Evolutionary conservation across 1,140 invertebrate genomes (phyloP), one percentile per base, ranked within the genome.

Genomic region (Reticulitermes speratus): DNA sequence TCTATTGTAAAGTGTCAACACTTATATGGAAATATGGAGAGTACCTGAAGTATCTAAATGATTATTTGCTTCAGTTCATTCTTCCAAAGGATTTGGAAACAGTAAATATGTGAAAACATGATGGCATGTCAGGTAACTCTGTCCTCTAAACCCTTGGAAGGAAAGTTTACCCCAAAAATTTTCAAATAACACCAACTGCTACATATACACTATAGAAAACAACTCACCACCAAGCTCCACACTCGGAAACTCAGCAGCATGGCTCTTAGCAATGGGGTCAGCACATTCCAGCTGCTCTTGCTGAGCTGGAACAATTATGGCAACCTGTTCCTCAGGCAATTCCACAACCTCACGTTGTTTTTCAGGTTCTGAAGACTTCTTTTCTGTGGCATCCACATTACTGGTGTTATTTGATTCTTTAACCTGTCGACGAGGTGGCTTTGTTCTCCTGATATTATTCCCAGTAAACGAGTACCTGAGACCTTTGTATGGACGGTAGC

Each of bases 381-480:
- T 75, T 8, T 75, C 65, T 75, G n/a, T 14, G 14, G 8, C n/a
- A n/a, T 11, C 65, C 25, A 30, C 25, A 14, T 75, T 75, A 14
- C 14, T 75, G n/a, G 11, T 75, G 14, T 25, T 75, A 75, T 75
- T 75, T 6, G n/a, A 55, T 55, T 55, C 65, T 25, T 75, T 75
- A 75, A 75, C n/a, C 65, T 75, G 65, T 11, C 65, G 65, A 75
- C 65, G 65, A 75, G 65, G 25, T 25, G 65, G 65, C 65, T 86
- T 86, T 32, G 25, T 83, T 21, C 52, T 86, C 44, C 81, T 86
- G 5, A 48, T 38, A 30, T 69, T 44, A 25, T 82, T 48, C 32
- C 45, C 83, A 83, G 86, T 87, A 59, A 87, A 87, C 16, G 87
- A 87, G 45, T 87, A 87, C 12, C 86, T 45, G 44, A 87, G 84